Conservation (phyloP, 2,888 invertebrate genomes). For the Caenorhabditis sp. region DNA sequence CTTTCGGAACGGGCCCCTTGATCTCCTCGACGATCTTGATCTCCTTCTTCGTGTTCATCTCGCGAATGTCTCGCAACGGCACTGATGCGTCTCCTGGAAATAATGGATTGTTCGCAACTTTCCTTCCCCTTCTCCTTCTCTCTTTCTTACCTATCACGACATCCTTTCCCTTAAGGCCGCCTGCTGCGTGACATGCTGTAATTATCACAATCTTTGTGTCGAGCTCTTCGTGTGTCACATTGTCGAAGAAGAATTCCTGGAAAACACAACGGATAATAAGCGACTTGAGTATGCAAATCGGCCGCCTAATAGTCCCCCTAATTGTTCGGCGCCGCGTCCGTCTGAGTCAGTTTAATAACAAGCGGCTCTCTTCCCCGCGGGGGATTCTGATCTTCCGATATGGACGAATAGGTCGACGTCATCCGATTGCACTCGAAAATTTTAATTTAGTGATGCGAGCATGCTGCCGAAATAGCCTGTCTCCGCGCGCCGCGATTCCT, state of each 20-base stretch:
- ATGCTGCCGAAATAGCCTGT: constrained; percentile 1
- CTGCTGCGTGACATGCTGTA: constrained; percentile 79
- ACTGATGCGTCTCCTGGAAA: constrained; percentile 78
- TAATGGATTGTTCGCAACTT: neutral
- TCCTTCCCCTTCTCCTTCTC: constrained; percentile 62
- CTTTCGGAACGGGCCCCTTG: constrained; percentile 77
- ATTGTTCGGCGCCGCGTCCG: constrained; percentile 14
- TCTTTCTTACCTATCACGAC: constrained; percentile 56
- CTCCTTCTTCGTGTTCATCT: constrained; percentile 79
- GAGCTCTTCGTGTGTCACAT: constrained; percentile 79
- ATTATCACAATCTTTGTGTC: constrained; percentile 79
- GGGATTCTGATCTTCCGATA: constrained; percentile 8
- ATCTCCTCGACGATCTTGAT: constrained; percentile 80
- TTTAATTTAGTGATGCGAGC: constrained; percentile 39
- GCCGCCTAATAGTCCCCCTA: constrained; percentile 12
- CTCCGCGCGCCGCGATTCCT: neutral
- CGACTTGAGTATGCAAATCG: constrained; percentile 33
- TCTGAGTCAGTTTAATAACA: neutral
- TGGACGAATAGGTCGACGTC: constrained; percentile 8
- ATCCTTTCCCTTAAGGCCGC: constrained; percentile 64
- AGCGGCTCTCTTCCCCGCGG: neutral
- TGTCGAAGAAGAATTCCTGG: constrained; percentile 80
- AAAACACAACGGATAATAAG: too few relatives aligned
- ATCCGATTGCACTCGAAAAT: constrained; percentile 45
- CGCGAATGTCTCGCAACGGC: constrained; percentile 79